Conservation (phyloP, 64 coral and sea anemone genomes). For the Astreopora myriophthalma region DNA sequence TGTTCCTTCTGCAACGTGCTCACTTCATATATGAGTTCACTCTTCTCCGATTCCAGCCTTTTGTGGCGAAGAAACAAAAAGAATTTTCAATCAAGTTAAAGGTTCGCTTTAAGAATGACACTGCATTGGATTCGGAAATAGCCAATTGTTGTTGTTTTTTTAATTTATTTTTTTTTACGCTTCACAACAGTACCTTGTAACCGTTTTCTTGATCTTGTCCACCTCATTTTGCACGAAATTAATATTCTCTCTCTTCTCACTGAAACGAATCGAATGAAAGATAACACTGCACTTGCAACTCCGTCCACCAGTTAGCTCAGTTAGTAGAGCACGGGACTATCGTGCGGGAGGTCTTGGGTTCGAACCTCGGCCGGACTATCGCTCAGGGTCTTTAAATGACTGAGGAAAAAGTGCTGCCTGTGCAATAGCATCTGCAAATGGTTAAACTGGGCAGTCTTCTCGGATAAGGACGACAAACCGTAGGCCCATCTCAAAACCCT, state of each 20-base stretch:
- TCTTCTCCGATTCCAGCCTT: constrained; percentile 36
- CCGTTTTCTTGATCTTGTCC: constrained; percentile 27
- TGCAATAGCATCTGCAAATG: too few relatives aligned
- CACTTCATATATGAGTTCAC: background rate
- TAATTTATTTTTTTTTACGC: background rate
- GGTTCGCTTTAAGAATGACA: too few relatives aligned
- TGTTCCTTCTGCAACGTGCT: background rate
- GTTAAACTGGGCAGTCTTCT: too few relatives aligned
- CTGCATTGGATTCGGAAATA: background rate
- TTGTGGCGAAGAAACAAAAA: background rate
- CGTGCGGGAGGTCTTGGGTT: too few relatives aligned
- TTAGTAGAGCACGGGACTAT: too few relatives aligned
- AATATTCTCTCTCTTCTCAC: background rate
- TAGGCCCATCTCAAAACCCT: too few relatives aligned
- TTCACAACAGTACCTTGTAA: background rate
- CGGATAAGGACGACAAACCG: too few relatives aligned
- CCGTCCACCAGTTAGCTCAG: too few relatives aligned
- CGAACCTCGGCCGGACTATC: too few relatives aligned
- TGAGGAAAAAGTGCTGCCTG: too few relatives aligned
- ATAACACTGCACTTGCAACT: background rate
- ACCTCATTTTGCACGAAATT: constrained; percentile 32
- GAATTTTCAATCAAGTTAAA: background rate
- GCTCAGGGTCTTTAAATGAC: too few relatives aligned
- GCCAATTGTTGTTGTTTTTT: too few relatives aligned
- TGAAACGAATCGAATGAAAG: background rate